Conservation (phyloP, 2,797 vertebrate genomes). For the Melanotaenia boesemani region DNA sequence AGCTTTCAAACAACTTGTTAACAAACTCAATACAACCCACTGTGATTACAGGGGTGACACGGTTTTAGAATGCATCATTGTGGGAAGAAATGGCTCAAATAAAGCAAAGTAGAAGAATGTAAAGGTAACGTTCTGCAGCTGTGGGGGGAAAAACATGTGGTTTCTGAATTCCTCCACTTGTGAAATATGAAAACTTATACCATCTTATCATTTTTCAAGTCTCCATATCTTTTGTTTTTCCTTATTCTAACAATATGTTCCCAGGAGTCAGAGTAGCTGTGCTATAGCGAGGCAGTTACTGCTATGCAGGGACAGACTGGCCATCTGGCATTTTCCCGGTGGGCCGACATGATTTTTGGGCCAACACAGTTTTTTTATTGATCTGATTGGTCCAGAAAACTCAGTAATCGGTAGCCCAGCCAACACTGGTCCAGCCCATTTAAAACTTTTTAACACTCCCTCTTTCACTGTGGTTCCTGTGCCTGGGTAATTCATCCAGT, state of each 20-base stretch:
- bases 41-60: constrained; percentile 38
- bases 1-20: constrained; percentile 41
- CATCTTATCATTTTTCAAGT: constrained; percentile 66
- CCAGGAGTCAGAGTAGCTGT: constrained; percentile 52
- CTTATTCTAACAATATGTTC: constrained; percentile 53
- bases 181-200: constrained; percentile 68
- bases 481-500: too few relatives aligned
- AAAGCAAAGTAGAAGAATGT: constrained; percentile 19
- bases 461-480: too few relatives aligned
- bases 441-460: too few relatives aligned
- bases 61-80: constrained; percentile 17
- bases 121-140: constrained; percentile 27
- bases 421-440: too few relatives aligned
- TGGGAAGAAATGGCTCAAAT: constrained; percentile 16
- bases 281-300: constrained; percentile 67
- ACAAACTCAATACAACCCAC: constrained; percentile 30
- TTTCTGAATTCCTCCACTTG: constrained; percentile 65
- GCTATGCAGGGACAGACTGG: constrained; percentile 27
- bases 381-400: too few relatives aligned
- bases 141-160: constrained; percentile 44
- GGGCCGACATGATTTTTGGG: too few relatives aligned
- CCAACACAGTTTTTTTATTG: too few relatives aligned
- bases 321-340: too few relatives aligned
- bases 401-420: too few relatives aligned
- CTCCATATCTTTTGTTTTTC: constrained; percentile 59